phyloP scores from a whole-genome alignment of 1,140 invertebrate genomes.

The Parasteatoda tepidariorum region DNA sequence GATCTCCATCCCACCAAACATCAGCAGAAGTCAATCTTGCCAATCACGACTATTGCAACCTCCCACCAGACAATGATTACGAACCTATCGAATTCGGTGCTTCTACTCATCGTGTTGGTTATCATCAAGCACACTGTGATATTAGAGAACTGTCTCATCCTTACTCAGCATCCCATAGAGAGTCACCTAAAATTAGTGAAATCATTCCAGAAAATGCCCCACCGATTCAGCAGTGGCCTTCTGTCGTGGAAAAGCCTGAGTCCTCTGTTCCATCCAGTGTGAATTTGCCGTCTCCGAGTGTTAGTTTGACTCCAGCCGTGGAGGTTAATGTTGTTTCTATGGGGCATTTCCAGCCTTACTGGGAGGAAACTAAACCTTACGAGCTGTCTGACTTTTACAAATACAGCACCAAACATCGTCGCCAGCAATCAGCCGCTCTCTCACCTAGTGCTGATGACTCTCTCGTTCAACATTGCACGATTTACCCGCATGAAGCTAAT shows the following conservation, averaged over 20 bases:
- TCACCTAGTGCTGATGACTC: neutral
- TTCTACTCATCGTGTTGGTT: neutral
- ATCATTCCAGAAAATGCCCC: no score
- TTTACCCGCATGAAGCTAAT: neutral
- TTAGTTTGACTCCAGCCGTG: conserved; percentile 36
- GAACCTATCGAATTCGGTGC: conserved; percentile 12
- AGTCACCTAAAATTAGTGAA: neutral
- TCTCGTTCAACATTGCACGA: neutral
- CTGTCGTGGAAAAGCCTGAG: neutral
- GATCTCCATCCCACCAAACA: neutral
- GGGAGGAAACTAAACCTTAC: conserved; percentile 93
- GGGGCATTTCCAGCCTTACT: conserved; percentile 89
- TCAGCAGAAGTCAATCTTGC: neutral
- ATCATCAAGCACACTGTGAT: conserved; percentile 16
- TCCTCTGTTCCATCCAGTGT: conserved; percentile 22
- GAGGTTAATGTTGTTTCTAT: conserved; percentile 80
- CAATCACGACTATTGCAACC: neutral
- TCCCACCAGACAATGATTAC: neutral
- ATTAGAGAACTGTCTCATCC: neutral
- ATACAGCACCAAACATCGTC: conserved; percentile 91
- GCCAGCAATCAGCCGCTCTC: conserved; percentile 65
- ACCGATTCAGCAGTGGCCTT: neutral
- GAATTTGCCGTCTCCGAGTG: conserved; percentile 19
- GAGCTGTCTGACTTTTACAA: conserved; percentile 98
- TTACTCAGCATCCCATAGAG: neutral